Base-by-base conservation (phyloP, 2,113 vertebrate species). In the Isichthys henryi region DNA sequence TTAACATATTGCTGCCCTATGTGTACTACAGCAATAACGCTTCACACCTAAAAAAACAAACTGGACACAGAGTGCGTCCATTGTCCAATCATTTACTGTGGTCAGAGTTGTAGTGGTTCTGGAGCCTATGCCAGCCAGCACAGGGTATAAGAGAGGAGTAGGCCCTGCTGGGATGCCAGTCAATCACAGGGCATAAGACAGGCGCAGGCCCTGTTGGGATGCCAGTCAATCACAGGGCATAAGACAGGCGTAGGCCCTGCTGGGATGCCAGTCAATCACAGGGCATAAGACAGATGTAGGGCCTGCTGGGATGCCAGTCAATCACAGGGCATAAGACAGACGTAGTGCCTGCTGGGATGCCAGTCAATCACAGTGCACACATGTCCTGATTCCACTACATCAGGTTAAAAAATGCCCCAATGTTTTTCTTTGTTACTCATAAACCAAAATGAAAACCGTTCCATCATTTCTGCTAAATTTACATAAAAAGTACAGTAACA, bases 321-420 rank as follows among this genome's bases (percentile, higher is more conserved):
- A 39, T 39, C 39, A 39, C 39, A 39, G 39, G 39, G 39, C 39
- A 39, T 39, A 39, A 39, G 39, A 39, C 39, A 39, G 39, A 2
- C 39, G 1, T 39, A 39, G 39, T 0, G 1, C 39, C 8, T 8
- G 46, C 46, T 48, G 7, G 46, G 46, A 2, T 39, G 39, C 39
- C 39, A 39, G 39, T 39, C 39, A 39, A 39, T 39, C 39, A 39
- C 39, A 39, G n/a, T n/a, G n/a, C n/a, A n/a, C n/a, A n/a, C 88
- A 93, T 92, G 92, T 86, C 93, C 93, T 89, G 11, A 52, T 92
- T 94, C 92, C 90, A 93, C 93, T 92, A 92, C 93, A 95, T 93
- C 93, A 90, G 92, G 95, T 94, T 94, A 94, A 94, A 92, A 93
- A 93, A n/a, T 93, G 91, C 92, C 91, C 15, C 5, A 9, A 89